phyloP scores from a whole-genome alignment of 1,140 invertebrate species.

The Lucilia cuprina region DNA sequence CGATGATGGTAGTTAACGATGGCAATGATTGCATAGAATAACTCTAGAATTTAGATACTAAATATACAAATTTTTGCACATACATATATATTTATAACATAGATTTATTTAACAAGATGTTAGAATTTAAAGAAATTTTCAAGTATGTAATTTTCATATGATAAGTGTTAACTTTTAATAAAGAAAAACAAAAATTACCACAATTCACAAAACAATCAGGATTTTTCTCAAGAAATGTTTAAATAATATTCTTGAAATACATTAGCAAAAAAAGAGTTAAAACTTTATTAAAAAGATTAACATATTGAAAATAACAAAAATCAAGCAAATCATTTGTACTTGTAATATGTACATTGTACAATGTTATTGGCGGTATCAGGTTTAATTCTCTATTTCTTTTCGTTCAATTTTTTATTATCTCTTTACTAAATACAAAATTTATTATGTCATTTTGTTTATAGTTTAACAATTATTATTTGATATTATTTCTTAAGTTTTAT shows the following conservation, averaged over 20 bases:
- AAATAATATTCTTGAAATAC: too few species aligned
- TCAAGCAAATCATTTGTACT: background rate
- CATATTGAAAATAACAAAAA: background rate
- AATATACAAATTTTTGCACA: background rate
- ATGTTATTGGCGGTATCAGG: background rate
- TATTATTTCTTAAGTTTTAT: background rate
- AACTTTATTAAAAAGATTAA: too few species aligned
- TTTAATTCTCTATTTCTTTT: background rate
- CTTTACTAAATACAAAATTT: background rate
- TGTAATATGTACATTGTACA: background rate
- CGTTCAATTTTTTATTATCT: background rate
- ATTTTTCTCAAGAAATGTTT: too few species aligned
- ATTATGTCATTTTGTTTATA: slow-evolving; percentile 16
- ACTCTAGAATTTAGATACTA: background rate
- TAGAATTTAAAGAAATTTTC: background rate
- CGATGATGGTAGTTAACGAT: too few species aligned
- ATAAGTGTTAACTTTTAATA: background rate
- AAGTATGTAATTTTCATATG: background rate
- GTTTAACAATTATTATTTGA: background rate
- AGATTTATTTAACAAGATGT: background rate
- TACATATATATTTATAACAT: background rate
- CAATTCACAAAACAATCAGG: background rate
- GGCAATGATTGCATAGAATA: background rate
- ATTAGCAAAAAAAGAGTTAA: too few species aligned
- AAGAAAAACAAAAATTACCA: background rate